Base-by-base conservation (phyloP, 1,140 invertebrate species). In the Drosophila tristis region DNA sequence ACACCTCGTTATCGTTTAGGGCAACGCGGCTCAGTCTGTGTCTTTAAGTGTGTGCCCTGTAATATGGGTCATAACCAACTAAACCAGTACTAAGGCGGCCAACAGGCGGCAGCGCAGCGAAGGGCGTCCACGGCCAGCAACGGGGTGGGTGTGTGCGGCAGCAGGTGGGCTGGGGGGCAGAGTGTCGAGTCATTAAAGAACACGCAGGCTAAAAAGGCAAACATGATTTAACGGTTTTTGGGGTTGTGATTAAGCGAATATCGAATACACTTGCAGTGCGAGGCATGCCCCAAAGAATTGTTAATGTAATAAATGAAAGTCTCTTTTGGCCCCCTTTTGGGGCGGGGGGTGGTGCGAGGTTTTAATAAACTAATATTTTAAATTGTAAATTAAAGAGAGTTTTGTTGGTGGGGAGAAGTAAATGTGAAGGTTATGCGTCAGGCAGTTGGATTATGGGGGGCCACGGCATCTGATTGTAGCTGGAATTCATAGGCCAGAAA, bases 11-110 rank as follows among this genome's bases (percentile, higher is more conserved):
- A 68, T 60, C 73, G 74, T 76, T 64, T 71, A 64, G 65, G 66
- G 66, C 66, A 70, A 51, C 23, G 20, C 20, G 0, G 29, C 62
- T 66, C 62, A 49, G 66, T 66, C 65, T 68, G 65, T 68, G 31
- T 11, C 9, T 68, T 39, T 66, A 58, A 47, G 57, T 20, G 20
- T 20, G 23, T 0, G 3, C 35, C 74, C 62, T 58, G 55, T 73
- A 80, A 85, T 80, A 85, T 85, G 77, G 80, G 80, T 85, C 80
- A 77, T 58, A 73, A 59, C 58, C 65, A 75, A 75, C 78, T 75
- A 68, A 86, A 86, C 78, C 71, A 86, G 82, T 80, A 75, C 72
- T 49, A 16, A 75, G 53, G 31, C 48, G 51, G 44, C 45, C 29
- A 56, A 55, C 29, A 42, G 20, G 49, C 26, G 42, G 23, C 45